phyloP scores from a whole-genome alignment of 2,797 vertebrate genomes.

The Etheostoma perlongum region DNA sequence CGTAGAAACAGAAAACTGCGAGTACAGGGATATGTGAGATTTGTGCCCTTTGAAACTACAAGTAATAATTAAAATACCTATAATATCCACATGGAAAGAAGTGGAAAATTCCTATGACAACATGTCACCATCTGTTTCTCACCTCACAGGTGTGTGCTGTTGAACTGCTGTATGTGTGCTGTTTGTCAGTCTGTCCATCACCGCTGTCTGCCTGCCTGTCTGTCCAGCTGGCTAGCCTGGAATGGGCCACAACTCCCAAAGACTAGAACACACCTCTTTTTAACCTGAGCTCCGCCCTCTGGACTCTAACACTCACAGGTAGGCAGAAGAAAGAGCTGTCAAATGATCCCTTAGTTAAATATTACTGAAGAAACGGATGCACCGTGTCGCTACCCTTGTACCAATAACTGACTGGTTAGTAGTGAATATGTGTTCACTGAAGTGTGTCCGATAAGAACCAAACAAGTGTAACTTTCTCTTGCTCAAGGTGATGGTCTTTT shows the following conservation, averaged over 20 bases:
- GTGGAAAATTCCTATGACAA: background rate
- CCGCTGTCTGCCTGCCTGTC: conserved; percentile 71
- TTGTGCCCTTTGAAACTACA: background rate
- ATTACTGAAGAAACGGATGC: background rate
- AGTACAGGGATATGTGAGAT: background rate
- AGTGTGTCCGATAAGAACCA: too few species aligned
- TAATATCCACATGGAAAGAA: background rate
- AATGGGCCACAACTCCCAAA: conserved; percentile 95
- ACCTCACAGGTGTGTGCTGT: conserved; percentile 76
- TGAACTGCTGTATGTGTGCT: conserved; percentile 79
- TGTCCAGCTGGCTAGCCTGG: conserved; percentile 87
- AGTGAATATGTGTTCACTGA: too few species aligned
- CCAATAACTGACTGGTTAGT: too few species aligned
- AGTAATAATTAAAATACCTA: background rate
- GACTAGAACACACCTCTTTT: conserved; percentile 86
- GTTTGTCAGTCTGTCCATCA: conserved; percentile 70
- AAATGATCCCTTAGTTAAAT: background rate
- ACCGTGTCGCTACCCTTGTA: too few species aligned
- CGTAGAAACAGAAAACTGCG: too few species aligned
- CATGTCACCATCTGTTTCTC: background rate
- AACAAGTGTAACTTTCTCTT: too few species aligned
- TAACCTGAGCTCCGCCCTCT: conserved; percentile 82
- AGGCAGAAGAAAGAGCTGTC: conserved; percentile 14
- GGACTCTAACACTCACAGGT: conserved; percentile 80
- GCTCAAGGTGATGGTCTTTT: too few species aligned